Evolutionary conservation across 2,888 invertebrate species (phyloP).

Genomic region (Magallana nippona): DNA sequence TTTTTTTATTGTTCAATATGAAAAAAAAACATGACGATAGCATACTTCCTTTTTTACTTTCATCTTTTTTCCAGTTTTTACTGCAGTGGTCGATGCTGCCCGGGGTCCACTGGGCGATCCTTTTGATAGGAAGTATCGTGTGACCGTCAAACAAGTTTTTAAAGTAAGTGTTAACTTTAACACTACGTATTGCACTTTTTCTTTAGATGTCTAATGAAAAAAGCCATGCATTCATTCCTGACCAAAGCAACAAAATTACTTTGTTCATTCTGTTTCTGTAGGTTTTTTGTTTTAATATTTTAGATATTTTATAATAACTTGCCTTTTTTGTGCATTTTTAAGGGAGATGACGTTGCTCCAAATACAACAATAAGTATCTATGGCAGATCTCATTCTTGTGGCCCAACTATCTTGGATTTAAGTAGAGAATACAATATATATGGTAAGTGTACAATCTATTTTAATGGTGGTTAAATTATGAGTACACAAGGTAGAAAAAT

Average conservation of each 20-base stretch:
- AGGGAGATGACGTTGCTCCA: not conserved
- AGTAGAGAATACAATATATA: not conserved
- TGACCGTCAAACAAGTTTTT: not conserved
- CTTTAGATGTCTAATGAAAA: not conserved
- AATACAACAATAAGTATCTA: slow-evolving; percentile 4
- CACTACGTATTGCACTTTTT: not conserved
- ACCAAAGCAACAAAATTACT: no score
- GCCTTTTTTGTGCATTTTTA: not conserved
- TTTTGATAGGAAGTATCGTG: not conserved
- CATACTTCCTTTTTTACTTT: no score
- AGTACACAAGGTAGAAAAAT: not conserved
- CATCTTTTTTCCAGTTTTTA: not conserved
- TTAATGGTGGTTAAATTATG: not conserved
- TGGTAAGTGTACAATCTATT: not conserved
- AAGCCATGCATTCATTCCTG: not conserved
- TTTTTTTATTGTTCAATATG: no score
- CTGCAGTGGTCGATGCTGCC: not conserved
- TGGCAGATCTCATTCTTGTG: not conserved
- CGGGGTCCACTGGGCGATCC: not conserved
- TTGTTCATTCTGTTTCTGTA: not conserved
- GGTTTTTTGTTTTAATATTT: not conserved
- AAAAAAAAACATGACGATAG: no score
- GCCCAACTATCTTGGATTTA: not conserved
- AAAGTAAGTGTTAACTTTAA: not conserved
- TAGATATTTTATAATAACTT: not conserved